Base-by-base conservation (phyloP, 2,797 vertebrate genomes). In the Furcifer pardalis region DNA sequence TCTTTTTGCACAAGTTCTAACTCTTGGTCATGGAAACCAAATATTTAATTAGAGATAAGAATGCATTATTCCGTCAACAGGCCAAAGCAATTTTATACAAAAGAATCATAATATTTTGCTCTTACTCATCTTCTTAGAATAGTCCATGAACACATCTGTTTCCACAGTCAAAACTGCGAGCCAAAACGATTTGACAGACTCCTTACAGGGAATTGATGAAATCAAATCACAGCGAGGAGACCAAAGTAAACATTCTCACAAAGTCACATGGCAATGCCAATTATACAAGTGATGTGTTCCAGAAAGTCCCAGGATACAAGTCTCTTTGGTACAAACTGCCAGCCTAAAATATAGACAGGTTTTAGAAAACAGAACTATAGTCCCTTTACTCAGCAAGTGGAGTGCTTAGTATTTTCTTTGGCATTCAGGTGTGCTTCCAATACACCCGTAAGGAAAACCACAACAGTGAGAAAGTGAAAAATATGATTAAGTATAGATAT, bases 341-440 rank as follows among this genome's bases (percentile, higher is more conserved):
- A 84, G 79, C 27, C 77, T 66, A 90, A 92, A 92, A 71, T 17
- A 30, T 71, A 90, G 59, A 49, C 49, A 32, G 76, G 10, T 84
- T 89, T 23, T 79, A 90, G 85, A 77, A 93, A 89, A 82, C 83
- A 63, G 79, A 84, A 87, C 27, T 74, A 87, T 90, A 94, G 87
- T 86, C 82, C 80, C 76, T 89, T 82, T 93, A 88, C 90, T 90
- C 91, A 91, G 81, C 30, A 3, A 79, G 81, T 82, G 85, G 81
- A 84, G 92, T 37, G 79, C 42, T 0, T n/a, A 49, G 72, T 88
- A 68, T 91, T 94, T 93, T 85, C 76, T 90, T 90, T 93, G 91
- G 89, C 90, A 87, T 32, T 0, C 19, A 1, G 17, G n/a, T 84
- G 86, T 85, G 19, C 80, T 95, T 92, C 88, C 87, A 85, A 90